These are phyloP conservation scores for Melanerpes formicivorus DNA, from an alignment of 2,113 vertebrate species.

Conservation along the genomic window DNA sequence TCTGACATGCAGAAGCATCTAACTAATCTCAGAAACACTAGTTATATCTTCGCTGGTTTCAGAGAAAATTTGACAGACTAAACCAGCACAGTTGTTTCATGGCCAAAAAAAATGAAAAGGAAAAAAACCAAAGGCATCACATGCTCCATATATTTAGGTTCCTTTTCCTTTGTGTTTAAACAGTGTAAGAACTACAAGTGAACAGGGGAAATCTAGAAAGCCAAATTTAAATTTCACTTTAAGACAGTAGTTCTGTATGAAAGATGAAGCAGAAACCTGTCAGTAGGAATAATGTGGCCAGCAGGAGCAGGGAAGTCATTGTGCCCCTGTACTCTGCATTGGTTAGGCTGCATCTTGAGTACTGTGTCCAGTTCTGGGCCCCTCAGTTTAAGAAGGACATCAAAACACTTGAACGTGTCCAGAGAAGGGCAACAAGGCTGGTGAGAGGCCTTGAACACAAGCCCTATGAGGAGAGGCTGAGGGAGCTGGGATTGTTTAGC, in stretches of 20 bases:
- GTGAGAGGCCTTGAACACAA: too few relatives aligned
- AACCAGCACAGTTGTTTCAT: background rate
- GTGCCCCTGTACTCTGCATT: too few relatives aligned
- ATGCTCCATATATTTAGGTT: background rate
- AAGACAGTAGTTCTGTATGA: background rate
- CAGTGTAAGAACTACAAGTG: background rate
- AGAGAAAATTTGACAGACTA: background rate
- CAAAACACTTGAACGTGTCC: too few relatives aligned
- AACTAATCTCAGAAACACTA: background rate
- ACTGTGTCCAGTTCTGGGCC: too few relatives aligned
- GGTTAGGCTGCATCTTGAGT: too few relatives aligned
- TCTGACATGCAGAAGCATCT: background rate
- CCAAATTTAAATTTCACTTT: background rate
- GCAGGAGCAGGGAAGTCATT: too few relatives aligned
- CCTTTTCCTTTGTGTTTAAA: background rate
- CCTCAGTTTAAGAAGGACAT: too few relatives aligned
- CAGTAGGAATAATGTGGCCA: background rate
- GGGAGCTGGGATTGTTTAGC: too few relatives aligned
- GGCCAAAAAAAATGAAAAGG: background rate
- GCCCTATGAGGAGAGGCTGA: too few relatives aligned
- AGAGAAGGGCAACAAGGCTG: too few relatives aligned
- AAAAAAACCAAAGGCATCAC: background rate
- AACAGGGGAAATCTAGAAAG: background rate
- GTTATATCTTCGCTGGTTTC: background rate
- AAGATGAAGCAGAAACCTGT: background rate